Base-by-base conservation (phyloP, 37 sponge, comb jelly and placozoan genomes). In the Ephydatia muelleri region DNA sequence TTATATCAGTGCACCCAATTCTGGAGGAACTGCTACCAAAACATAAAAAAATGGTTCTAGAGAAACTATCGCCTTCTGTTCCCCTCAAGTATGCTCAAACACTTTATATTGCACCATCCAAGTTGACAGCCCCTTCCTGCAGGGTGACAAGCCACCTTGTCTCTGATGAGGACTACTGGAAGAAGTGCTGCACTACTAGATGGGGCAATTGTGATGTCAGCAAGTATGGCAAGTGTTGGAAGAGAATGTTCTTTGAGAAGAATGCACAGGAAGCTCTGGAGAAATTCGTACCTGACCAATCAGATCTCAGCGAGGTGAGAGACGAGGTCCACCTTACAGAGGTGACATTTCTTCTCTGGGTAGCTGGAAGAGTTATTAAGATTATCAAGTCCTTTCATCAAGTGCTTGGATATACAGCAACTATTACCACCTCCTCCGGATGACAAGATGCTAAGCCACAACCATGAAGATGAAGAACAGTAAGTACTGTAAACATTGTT, bases 231-330 rank as follows among this genome's bases (percentile, higher is more conserved):
- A 48, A 78, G 31, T 68, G 47, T n/a, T 97, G 98, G 98, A 97
- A 95, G 86, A 91, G 90, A 73, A 95, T 97, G 98, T 95, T 77
- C 69, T 95, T 97, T 83, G 94, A 97, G 77, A 85, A 94, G 65
- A 83, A 97, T 73, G 43, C 89, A 31, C 86, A 95, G 75, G 95
- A 95, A 28, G 36, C 77, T 22, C 71, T 97, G 34, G 98, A 97
- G 76, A 86, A 71, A 22, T 92, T 93, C 82, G 92, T 91, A 2
- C 98, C 98, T 0, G 84, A 84, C 25, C 39, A 94, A 65, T 79
- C 88, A 4, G 89, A 79, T 43, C 16, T 84, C 36, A 78, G 80
- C 49, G 78, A 91, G 67, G 90, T 93, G 16, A 25, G 88, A 57
- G 26, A 21, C 66, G 14, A 65, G 66, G 66, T 65, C 21, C 29